Evolutionary conservation across 2,888 invertebrate species (phyloP).

Genomic region (Scaeva pyrastri): DNA sequence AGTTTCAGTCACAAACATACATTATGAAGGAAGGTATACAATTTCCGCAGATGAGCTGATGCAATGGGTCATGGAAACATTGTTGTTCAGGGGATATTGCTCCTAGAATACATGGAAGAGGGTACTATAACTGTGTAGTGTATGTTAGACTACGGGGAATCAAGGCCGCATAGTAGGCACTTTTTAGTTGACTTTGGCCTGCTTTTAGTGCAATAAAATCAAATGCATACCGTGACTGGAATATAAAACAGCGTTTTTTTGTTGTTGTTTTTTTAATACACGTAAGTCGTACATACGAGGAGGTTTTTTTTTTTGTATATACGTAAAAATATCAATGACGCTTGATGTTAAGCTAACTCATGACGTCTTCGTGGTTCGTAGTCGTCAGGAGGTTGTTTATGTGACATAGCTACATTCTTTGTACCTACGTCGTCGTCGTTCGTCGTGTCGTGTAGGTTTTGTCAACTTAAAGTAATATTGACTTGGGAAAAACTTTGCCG

Average conservation of each 20-base stretch:
- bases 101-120: not conserved
- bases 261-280: not conserved
- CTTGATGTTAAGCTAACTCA: conserved; percentile 7
- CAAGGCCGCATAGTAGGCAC: conserved; percentile 22
- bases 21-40: not conserved
- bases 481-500: conserved; percentile 11
- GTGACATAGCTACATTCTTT: conserved; percentile 24
- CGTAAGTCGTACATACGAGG: too few relatives aligned
- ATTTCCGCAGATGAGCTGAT: not conserved
- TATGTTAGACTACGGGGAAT: too few relatives aligned
- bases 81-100: conserved; percentile 11
- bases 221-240: conserved; percentile 28
- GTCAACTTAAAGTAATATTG: conserved; percentile 21
- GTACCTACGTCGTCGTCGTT: too few relatives aligned
- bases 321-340: conserved; percentile 6
- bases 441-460: not conserved
- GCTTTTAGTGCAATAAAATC: conserved; percentile 29
- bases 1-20: too few relatives aligned
- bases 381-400: conserved; percentile 10
- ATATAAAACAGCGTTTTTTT: conserved; percentile 10
- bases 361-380: conserved; percentile 12
- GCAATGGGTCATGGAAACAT: conserved; percentile 16
- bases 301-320: too few relatives aligned
- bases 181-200: conserved; percentile 13
- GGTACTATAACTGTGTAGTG: not conserved